phyloP scores from a whole-genome alignment of 2,113 vertebrate genomes.

The Ibidorhyncha struthersii region DNA sequence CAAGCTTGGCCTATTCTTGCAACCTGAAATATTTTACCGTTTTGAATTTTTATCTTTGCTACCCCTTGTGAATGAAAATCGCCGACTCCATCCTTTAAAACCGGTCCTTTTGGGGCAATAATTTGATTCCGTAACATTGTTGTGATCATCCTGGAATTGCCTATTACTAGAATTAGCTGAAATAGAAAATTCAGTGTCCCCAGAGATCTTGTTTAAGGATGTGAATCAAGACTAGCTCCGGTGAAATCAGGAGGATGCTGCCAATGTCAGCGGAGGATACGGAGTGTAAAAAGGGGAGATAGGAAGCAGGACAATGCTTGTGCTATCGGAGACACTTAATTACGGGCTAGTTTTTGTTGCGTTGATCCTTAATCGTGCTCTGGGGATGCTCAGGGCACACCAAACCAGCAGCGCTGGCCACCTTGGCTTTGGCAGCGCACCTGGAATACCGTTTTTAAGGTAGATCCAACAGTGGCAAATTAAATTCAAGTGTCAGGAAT shows the following conservation, averaged over 20 bases:
- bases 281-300: neutral
- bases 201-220: neutral
- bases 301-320: neutral
- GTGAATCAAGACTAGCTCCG: neutral
- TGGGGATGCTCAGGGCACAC: too few species aligned
- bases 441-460: neutral
- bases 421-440: neutral
- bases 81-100: rapidly evolving
- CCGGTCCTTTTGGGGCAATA: neutral
- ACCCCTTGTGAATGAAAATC: neutral
- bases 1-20: neutral
- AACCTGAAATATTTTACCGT: neutral
- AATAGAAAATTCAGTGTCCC: neutral
- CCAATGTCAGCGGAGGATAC: neutral
- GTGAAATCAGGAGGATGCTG: neutral
- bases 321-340: neutral
- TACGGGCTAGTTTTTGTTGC: neutral
- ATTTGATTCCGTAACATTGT: neutral
- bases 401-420: rapidly evolving
- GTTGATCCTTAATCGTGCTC: neutral
- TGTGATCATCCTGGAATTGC: neutral
- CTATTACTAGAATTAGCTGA: neutral
- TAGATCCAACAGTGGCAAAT: neutral
- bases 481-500: neutral
- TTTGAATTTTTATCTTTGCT: neutral